Evolutionary conservation across 2,113 vertebrate species (phyloP).

Genomic region (Oncorhynchus mykiss): DNA sequence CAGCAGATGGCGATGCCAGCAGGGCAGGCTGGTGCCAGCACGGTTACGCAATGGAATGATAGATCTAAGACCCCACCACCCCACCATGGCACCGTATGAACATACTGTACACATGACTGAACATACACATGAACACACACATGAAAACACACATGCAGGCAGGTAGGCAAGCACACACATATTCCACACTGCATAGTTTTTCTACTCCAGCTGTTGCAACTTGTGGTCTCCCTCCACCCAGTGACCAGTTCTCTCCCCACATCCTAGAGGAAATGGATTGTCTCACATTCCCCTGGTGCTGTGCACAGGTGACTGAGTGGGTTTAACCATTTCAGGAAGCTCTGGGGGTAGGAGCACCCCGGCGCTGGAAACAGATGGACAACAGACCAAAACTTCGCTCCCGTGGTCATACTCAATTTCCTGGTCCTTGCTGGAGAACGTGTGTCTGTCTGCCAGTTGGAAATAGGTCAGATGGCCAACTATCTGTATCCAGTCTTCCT

Average conservation of each 20-base stretch:
- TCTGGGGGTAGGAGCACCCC: constrained; percentile 16
- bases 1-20: constrained; percentile 77
- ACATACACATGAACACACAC: not conserved
- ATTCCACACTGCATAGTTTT: too few species aligned
- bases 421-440: constrained; percentile 36
- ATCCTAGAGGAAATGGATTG: not conserved
- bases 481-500: constrained; percentile 59
- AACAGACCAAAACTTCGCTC: too few species aligned
- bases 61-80: constrained; percentile 60
- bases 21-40: constrained; percentile 68
- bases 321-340: constrained; percentile 58
- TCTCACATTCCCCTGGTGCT: not conserved
- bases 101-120: constrained; percentile 55
- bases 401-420: too few species aligned
- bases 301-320: constrained; percentile 53
- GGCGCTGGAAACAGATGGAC: too few species aligned
- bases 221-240: too few species aligned
- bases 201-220: too few species aligned
- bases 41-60: constrained; percentile 78
- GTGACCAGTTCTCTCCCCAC: too few species aligned
- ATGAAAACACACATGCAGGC: constrained; percentile 22
- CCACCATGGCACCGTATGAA: constrained; percentile 48
- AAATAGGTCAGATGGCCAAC: constrained; percentile 71
- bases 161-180: not conserved
- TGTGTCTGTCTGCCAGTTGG: constrained; percentile 65